Evolutionary conservation across 2,888 invertebrate species (phyloP), one percentile per base, ranked within the genome.

Genomic region (Eilema sororculum): DNA sequence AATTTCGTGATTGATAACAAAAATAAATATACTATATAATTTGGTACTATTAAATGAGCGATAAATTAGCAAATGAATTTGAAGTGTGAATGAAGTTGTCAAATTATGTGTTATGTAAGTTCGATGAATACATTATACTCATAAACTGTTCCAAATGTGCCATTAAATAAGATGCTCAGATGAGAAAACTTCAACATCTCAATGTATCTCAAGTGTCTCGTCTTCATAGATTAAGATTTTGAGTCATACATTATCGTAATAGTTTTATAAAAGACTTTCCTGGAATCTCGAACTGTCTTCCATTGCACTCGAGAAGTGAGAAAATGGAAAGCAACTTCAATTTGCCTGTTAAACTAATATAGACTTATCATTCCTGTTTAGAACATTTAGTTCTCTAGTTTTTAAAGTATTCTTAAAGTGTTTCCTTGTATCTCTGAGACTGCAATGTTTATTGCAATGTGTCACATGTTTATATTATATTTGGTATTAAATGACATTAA

Each of bases 111-210:
- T n/a, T n/a, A n/a, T 58, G 72, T 78, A 73, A 74, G 79, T 75
- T 78, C 64, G 71, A 77, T 76, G 77, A 82, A 80, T 69, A 74
- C 82, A 75, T 80, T 82, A 78, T 80, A 82, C 81, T 82, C 78
- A 82, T 75, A 82, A 82, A 76, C 78, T 82, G 79, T 82, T 82
- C 79, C 74, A 81, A 78, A 79, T 82, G 82, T 82, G 82, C 82
- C 82, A 82, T 82, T 75, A 74, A 77, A 74, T 77, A 79, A 67
- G 74, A 76, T 73, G 72, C 73, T 68, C 78, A 69, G 77, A 74
- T 74, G 75, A 28, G 77, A 61, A 73, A 79, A 68, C 63, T 73
- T 73, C 75, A 72, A 69, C 67, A 75, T 79, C 76, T 79, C 82
- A 76, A 75, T 73, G 75, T 77, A 79, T 65, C 30, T 80, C 83